phyloP scores from a whole-genome alignment of 2,797 vertebrate genomes.

The Mormyrops attenuatus region DNA sequence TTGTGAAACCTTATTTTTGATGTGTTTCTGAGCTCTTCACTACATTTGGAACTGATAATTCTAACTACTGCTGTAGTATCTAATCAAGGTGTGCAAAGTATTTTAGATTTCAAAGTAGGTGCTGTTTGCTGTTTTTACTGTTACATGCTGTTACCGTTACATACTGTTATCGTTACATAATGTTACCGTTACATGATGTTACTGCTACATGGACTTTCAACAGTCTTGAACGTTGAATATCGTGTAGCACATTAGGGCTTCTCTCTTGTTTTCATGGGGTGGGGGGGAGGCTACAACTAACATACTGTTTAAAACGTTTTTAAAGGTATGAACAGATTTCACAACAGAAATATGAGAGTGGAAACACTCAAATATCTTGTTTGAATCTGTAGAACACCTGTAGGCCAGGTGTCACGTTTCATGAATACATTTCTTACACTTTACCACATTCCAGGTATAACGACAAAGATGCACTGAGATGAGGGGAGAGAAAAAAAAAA shows the following conservation, averaged over 20 bases:
- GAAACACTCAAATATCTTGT: neutral
- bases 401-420: neutral
- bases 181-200: neutral
- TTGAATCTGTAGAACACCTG: conserved; percentile 1
- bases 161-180: neutral
- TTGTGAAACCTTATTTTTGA: neutral
- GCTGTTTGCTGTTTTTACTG: neutral
- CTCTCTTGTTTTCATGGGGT: neutral
- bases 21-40: neutral
- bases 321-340: neutral
- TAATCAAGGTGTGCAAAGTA: neutral
- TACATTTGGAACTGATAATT: neutral
- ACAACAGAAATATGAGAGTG: neutral
- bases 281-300: neutral
- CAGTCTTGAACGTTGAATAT: neutral
- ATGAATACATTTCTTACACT: neutral
- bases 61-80: neutral
- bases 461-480: neutral
- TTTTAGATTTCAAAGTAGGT: neutral
- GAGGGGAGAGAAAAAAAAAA: no score
- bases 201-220: neutral
- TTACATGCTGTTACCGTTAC: neutral
- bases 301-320: neutral
- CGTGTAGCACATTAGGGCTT: neutral
- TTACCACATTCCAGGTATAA: neutral